Percentiles rank a stretch among this genome's conserved stretches.
phyloP scores from a whole-genome alignment of 2,113 vertebrate genomes.

The Phylloscopus trochilus region DNA sequence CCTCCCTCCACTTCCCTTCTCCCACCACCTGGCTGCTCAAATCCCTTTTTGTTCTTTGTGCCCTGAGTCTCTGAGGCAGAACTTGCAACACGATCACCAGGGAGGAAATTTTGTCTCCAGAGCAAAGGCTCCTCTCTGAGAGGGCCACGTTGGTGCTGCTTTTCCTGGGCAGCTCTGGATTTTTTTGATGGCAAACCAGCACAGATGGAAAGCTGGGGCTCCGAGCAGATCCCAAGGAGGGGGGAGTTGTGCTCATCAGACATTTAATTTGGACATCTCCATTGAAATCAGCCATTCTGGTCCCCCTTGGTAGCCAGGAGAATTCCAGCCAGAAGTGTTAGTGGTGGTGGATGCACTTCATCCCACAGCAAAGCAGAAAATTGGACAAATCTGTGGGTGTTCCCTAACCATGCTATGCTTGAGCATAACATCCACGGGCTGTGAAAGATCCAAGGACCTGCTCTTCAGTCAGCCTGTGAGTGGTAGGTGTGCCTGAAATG shows the following conservation, averaged over 20 bases:
- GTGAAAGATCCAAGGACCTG: neutral
- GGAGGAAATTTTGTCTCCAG: neutral
- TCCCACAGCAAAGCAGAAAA: neutral
- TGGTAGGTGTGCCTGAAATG: neutral
- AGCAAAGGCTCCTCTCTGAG: neutral
- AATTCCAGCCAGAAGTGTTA: neutral
- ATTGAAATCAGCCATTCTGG: neutral
- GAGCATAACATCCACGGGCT: neutral
- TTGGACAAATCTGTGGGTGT: accelerated
- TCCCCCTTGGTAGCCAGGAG: neutral
- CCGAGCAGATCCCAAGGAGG: neutral
- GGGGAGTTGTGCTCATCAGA: neutral
- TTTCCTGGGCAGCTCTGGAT: neutral
- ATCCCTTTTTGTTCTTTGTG: conserved; percentile 54
- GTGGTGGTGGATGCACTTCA: neutral
- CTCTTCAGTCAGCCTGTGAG: neutral
- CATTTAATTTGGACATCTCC: neutral
- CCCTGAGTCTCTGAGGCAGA: neutral
- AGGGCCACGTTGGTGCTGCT: neutral
- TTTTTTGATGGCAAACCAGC: neutral
- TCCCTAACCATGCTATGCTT: neutral
- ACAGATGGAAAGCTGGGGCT: neutral
- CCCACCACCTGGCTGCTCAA: conserved; percentile 11
- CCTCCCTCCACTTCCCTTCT: neutral
- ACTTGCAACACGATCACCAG: conserved; percentile 21